Conservation (phyloP, 2,888 invertebrate species). For the Conomelus anceps region DNA sequence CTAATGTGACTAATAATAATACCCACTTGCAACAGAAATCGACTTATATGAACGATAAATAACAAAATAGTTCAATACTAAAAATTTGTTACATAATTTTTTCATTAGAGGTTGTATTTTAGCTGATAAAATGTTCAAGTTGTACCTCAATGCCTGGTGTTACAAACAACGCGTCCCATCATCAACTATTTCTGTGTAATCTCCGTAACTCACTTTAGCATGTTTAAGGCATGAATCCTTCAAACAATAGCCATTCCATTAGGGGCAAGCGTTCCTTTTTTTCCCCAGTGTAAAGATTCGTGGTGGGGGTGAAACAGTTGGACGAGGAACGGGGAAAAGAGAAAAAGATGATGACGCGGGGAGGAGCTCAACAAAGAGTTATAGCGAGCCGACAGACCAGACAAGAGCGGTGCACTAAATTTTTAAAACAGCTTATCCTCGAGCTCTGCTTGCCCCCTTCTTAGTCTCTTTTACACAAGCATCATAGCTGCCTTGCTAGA, state of each 20-base stretch:
- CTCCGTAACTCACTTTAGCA: background rate
- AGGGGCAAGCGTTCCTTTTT: background rate
- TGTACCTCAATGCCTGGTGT: background rate
- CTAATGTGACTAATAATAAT: too few relatives aligned
- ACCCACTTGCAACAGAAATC: too few relatives aligned
- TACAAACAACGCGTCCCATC: background rate
- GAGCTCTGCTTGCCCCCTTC: background rate
- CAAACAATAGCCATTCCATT: background rate
- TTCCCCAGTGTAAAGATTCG: background rate
- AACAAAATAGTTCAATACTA: too few relatives aligned
- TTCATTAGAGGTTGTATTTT: too few relatives aligned
- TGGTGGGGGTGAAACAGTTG: background rate
- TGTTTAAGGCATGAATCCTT: background rate
- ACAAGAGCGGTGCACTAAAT: background rate
- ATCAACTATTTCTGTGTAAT: background rate
- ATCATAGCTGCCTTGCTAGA: background rate
- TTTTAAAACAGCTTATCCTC: background rate
- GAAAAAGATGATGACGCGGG: background rate
- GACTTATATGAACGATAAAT: too few relatives aligned
- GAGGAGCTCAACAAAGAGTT: background rate
- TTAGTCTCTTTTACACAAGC: background rate
- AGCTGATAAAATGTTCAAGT: background rate
- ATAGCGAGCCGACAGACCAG: background rate
- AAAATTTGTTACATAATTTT: too few relatives aligned
- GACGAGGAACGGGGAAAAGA: background rate